Base-by-base conservation (phyloP, 1,140 invertebrate genomes). In the Drosophila orena region DNA sequence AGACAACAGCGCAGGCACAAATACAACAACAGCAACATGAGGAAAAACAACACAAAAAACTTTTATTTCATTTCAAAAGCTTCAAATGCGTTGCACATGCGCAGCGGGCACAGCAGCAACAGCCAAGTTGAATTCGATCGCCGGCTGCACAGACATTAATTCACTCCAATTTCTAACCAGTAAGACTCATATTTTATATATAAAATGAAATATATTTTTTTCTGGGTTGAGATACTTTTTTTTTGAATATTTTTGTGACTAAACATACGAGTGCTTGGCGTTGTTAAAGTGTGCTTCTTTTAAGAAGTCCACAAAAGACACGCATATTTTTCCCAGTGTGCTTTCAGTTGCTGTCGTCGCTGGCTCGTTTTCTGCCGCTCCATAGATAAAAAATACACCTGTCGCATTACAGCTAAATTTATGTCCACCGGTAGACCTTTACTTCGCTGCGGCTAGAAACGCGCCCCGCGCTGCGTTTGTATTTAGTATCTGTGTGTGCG, bases 381-480 rank as follows among this genome's bases (percentile, higher is more conserved):
- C 85, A 89, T 89, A 89, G 84, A 89, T 89, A 89, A 89, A 89
- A 89, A 89, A 89, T 89, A 90, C 85, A 90, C 85, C 85, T 90
- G 85, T 90, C 85, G 85, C 85, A 90, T 90, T 90, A 90, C 85
- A 90, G 85, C 85, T 90, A 90, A 90, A 90, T 90, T 90, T 90
- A 90, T 90, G 85, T 90, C 86, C 85, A 90, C 85, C 85, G 85
- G 85, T 90, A 90, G 85, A 90, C 85, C 85, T 90, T 90, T 90
- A 89, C 84, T 89, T 89, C 77, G 79, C 84, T 59, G 84, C 66
- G 79, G 79, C 79, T 88, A 88, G 84, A 89, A 89, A 79, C 85
- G 79, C 66, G 76, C 84, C 70, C 77, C 80, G 77, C 62, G 34
- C 46, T 66, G 50, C 53, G 52, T 62, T 34, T 65, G 44, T 65